Base-by-base conservation (phyloP, 1,140 invertebrate genomes). In the Aphaenogaster ashmeadi region DNA sequence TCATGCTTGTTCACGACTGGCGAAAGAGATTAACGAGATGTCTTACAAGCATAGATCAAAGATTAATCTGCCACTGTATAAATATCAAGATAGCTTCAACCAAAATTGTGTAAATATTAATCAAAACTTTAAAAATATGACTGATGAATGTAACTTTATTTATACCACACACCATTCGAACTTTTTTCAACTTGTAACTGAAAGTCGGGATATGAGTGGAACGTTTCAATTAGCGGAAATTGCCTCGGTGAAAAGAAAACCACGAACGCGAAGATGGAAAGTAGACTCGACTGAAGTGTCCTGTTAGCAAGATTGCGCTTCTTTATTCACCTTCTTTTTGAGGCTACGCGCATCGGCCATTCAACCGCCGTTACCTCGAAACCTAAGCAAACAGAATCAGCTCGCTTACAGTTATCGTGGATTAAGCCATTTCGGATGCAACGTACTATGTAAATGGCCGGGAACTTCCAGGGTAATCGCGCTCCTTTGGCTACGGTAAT, bases 181-280 rank as follows among this genome's bases (percentile, higher is more conserved):
- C n/a, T 8, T n/a, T 50, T 60, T 36, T 50, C 33, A 27, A 18
- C 33, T 27, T 2, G 21, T n/a, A 36, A 21, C 47, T 47, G 36
- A 71, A 66, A 33, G 36, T 54, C 21, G 38, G 13, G 38, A 74
- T 44, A 47, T 44, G 52, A 56, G 54, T 62, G 15, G 15, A 7
- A 60, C 56, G 58, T 54, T 89, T 87, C 86, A 90, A 90, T 90
- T 90, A 89, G 78, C 66, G 58, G 52, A 87, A 84, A 90, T 87
- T 67, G 58, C 66, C 38, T 9, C 36, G 69, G 41, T 44, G 36
- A 47, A 54, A 38, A 60, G 88, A 81, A 75, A 90, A 81, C 47
- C 54, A 33, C 62, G 21, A 21, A 66, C 36, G 33, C 11, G 33
- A 60, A 69, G 54, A 91, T 67, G 62, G 62, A 75, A 41, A 54